phyloP scores from a whole-genome alignment of 2,113 vertebrate genomes.

The Rallus limicola region DNA sequence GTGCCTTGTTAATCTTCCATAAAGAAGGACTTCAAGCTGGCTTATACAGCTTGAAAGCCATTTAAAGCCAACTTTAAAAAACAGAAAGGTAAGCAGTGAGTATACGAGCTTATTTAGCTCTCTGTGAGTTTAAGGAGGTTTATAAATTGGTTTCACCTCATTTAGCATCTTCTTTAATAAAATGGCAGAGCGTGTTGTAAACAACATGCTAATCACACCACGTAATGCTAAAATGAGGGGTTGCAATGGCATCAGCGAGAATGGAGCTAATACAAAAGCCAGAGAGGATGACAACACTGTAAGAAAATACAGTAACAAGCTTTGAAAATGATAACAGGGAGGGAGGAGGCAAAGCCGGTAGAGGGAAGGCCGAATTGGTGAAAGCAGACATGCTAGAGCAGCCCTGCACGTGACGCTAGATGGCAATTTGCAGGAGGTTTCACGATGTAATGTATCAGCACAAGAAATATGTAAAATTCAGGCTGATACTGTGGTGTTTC shows the following conservation, averaged over 20 bases:
- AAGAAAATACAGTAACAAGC: not conserved
- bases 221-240: not conserved
- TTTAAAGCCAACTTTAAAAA: not conserved
- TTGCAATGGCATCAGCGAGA: not conserved
- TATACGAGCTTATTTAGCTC: not conserved
- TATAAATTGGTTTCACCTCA: slow-evolving; percentile 20
- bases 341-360: rapidly evolving
- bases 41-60: not conserved
- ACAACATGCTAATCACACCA: not conserved
- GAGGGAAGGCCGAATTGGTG: not conserved
- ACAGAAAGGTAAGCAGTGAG: not conserved
- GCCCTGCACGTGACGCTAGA: not conserved
- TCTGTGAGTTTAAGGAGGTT: not conserved
- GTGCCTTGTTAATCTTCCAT: not conserved
- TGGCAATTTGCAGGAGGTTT: not conserved
- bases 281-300: not conserved
- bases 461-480: not conserved
- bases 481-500: not conserved
- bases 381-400: not conserved
- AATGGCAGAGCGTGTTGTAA: not conserved
- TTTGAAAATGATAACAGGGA: not conserved
- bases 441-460: not conserved
- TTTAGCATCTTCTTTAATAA: slow-evolving; percentile 45
- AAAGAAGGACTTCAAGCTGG: not conserved
- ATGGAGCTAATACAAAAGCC: not conserved